Base-by-base conservation (phyloP, 2,888 invertebrate genomes). In the Tupiocoris notatus region DNA sequence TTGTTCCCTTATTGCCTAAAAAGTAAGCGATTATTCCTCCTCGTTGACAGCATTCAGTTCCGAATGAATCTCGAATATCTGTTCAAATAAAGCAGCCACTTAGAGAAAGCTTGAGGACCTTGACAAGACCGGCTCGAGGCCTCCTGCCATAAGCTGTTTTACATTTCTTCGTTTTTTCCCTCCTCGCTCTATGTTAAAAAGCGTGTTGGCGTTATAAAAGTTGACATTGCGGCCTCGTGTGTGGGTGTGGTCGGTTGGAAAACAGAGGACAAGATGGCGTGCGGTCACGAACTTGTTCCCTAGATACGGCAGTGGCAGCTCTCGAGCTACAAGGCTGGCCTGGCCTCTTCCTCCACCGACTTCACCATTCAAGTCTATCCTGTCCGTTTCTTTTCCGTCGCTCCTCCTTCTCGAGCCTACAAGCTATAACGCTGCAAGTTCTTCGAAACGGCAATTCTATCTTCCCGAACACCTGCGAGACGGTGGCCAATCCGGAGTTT, bases 201-300 rank as follows among this genome's bases (percentile, higher is more conserved):
- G 39, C 12, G 39, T 62, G 73, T 73, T 73, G 73, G 73, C 75
- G 65, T 65, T 75, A 25, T 75, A 56, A 39, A 59, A 66, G 75
- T 75, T 75, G 75, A 75, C 75, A 75, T 75, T 66, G 73, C 39
- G 75, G 75, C 64, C 65, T 24, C 75, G 65, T 75, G 75, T 75
- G 66, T 75, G 65, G 66, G 75, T 75, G 66, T 75, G 65, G 75
- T 75, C 66, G 75, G 65, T 65, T 58, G 39, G 66, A 75, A 65
- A 59, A 75, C 75, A n/a, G 57, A 75, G 59, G 75, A 75, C 75
- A 75, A 75, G 75, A 75, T 75, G 75, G 75, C 75, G 75, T 66
- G 75, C 66, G 75, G 75, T 75, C 75, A 75, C 75, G 75, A 75
- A 75, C 66, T 66, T 24, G 75, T 75, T 75, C 66, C 75, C 75